Percentiles rank a stretch among this genome's conserved stretches.
These are phyloP conservation scores for Drosophila aldrichi DNA, from an alignment of 2,888 invertebrate species.

Conservation along the genomic window DNA sequence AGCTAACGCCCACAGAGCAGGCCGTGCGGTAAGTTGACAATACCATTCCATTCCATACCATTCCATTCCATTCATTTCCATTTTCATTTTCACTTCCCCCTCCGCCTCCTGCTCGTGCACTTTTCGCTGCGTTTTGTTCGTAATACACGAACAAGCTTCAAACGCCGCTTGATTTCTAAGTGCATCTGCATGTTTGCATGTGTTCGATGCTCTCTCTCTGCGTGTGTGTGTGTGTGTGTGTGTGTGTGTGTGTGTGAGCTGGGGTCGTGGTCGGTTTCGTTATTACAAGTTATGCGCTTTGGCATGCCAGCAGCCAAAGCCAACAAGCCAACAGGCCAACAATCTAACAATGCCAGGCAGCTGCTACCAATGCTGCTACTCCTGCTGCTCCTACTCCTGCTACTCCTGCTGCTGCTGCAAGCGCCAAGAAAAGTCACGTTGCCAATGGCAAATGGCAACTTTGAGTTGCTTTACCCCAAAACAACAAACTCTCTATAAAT, in stretches of 20 bases:
- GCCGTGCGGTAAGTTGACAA: constrained; percentile 74
- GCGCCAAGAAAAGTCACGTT: constrained; percentile 42
- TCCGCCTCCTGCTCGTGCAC: constrained; percentile 45
- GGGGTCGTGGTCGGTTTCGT: constrained; percentile 45
- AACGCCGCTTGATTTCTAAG: constrained; percentile 53
- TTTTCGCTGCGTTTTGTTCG: constrained; percentile 41
- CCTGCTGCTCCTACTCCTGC: not conserved
- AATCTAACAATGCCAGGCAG: constrained; percentile 30
- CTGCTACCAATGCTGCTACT: constrained; percentile 16
- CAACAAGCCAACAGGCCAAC: constrained; percentile 21
- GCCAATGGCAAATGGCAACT: constrained; percentile 27
- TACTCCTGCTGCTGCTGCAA: not conserved
- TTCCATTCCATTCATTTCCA: constrained; percentile 17
- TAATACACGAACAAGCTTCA: constrained; percentile 35
- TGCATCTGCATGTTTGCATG: constrained; percentile 42
- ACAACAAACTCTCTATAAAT: constrained; percentile 16
- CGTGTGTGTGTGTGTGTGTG: too few relatives aligned
- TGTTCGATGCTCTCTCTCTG: not conserved
- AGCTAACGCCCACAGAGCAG: constrained; percentile 40
- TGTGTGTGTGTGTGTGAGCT: not conserved
- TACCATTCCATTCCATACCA: constrained; percentile 31
- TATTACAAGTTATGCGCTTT: constrained; percentile 73
- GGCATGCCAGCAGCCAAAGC: constrained; percentile 4
- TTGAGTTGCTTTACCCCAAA: constrained; percentile 24
- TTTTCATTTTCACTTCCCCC: constrained; percentile 4